Percentiles rank a stretch among this genome's conserved stretches.
Evolutionary conservation across 2,888 invertebrate species (phyloP).

Genomic region (Odontomyia ornata): DNA sequence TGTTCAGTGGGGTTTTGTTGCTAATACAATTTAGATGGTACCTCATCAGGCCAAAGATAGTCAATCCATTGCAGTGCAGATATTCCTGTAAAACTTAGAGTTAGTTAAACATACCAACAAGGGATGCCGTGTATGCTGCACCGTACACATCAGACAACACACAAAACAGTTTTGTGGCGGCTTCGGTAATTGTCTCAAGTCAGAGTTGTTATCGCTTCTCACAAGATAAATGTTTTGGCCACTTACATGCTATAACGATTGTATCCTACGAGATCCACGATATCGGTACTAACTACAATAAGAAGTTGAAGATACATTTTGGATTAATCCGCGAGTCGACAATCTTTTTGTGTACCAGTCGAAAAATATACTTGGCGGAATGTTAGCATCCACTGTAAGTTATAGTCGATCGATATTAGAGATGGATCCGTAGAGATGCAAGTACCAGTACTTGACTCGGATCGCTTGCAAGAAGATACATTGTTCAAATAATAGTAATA

Average conservation of each 20-base stretch:
- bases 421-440: neutral
- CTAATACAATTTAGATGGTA: neutral
- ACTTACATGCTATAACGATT: conserved; percentile 12
- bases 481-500: conserved; percentile 26
- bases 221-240: conserved; percentile 42
- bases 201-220: conserved; percentile 40
- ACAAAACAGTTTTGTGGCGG: neutral
- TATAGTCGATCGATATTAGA: neutral
- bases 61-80: neutral
- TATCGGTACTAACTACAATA: too few species aligned
- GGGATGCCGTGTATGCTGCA: neutral
- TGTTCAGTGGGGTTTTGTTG: conserved; percentile 21
- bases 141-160: neutral
- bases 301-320: too few species aligned
- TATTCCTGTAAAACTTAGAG: neutral
- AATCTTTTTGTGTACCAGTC: neutral
- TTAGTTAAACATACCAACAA: neutral
- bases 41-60: neutral
- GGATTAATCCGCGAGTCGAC: neutral
- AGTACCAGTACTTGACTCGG: neutral
- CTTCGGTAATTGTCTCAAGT: conserved; percentile 36
- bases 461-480: neutral
- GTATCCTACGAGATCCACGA: neutral
- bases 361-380: neutral
- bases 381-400: neutral